Percentiles rank a stretch among this genome's conserved stretches.
Evolutionary conservation across 1,140 invertebrate genomes (phyloP).

Genomic region (Zaprionus africanus): DNA sequence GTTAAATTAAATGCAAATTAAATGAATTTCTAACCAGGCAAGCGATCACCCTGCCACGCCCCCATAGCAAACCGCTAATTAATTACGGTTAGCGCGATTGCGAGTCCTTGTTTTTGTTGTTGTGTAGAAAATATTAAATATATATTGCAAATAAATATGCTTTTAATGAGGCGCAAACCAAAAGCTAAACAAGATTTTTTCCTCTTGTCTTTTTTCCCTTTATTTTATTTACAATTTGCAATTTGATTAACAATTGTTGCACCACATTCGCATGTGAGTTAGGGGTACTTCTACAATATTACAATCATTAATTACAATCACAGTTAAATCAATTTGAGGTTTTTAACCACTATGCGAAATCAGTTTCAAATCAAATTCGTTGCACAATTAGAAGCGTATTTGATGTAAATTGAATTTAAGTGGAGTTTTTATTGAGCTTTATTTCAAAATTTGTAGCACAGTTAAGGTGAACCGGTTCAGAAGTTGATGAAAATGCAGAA

Average conservation of each 20-base stretch:
- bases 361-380: conserved; percentile 5
- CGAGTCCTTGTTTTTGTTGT: neutral
- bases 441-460: neutral
- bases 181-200: conserved; percentile 25
- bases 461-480: neutral
- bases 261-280: neutral
- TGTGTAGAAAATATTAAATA: conserved; percentile 1
- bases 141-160: conserved; percentile 19
- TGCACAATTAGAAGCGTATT: neutral
- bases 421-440: neutral
- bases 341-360: conserved; percentile 3
- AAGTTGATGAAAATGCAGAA: neutral
- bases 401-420: neutral
- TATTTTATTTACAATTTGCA: neutral
- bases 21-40: conserved; percentile 17
- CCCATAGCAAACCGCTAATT: conserved; percentile 23
- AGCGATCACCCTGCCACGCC: neutral
- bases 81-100: conserved; percentile 33
- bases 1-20: conserved; percentile 55
- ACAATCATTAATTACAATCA: conserved; percentile 4
- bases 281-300: neutral
- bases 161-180: conserved; percentile 25
- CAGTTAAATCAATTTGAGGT: conserved; percentile 1
- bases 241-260: conserved; percentile 6
- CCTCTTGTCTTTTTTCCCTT: neutral